Base-by-base conservation (phyloP, 2,797 vertebrate species). In the Pempheris klunzingeri region DNA sequence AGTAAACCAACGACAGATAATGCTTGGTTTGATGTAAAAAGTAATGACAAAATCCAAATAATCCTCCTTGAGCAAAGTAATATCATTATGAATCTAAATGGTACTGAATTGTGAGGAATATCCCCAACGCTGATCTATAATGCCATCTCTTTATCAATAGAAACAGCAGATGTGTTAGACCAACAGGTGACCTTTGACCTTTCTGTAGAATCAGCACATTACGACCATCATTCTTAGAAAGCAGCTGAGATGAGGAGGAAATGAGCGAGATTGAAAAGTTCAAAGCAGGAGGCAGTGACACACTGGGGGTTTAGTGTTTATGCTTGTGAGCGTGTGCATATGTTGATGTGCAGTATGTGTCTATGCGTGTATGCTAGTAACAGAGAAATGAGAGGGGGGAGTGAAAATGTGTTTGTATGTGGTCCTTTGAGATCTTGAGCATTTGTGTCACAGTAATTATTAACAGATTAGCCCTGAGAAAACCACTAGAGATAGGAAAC, bases 361-460 rank as follows among this genome's bases (percentile, higher is more conserved):
- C 36, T 64, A 24, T 50, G 54, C 5, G 13, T 57, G 58, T 6
- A 44, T 64, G 44, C 18, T 15, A 38, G 68, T 22, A 38, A 34
- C 22, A 57, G 20, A 73, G 64, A 64, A 64, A 57, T 62, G 18
- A 52, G 34, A 22, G 22, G 34, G 12, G 38, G 47, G 59, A 26
- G 43, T 53, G 47, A 26, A 62, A 46, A 57, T 58, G 53, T 49
- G 73, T 62, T 62, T 78, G 49, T 55, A 49, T 49, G 61, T 11
- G 57, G 67, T 76, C 83, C 81, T 88, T 47, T 66, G 88, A 85
- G 84, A 87, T 80, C 50, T 52, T 30, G n/a, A 71, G 74, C 73
- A 77, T 90, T 75, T 73, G 68, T 84, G 69, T 83, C 70, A 81
- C 62, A 71, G 71, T 90, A 83, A 89, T 90, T 90, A 88, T 80